phyloP scores from a whole-genome alignment of 2,797 vertebrate genomes.

The Aselliscus stoliczkanus region DNA sequence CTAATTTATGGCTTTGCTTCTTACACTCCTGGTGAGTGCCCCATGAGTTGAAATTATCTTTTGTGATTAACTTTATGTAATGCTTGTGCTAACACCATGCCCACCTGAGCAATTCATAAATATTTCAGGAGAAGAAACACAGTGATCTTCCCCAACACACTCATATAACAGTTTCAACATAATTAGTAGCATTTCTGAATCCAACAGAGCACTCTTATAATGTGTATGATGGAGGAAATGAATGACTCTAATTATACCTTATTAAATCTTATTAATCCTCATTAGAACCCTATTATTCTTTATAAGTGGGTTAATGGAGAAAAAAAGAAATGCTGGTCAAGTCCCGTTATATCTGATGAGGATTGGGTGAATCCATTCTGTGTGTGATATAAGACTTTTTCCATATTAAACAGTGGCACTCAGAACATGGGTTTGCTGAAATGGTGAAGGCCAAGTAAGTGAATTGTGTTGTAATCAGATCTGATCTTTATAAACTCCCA shows the following conservation, averaged over 20 bases:
- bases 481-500: background rate
- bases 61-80: conserved; percentile 25
- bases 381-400: background rate
- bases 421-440: background rate
- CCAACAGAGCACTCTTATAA: conserved; percentile 36
- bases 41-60: background rate
- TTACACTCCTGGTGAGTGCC: background rate
- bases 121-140: background rate
- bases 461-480: background rate
- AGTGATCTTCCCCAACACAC: conserved; percentile 7
- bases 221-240: conserved; percentile 54
- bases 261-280: conserved; percentile 71
- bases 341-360: background rate
- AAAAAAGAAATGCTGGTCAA: conserved; percentile 38
- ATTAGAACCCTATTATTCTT: conserved; percentile 69
- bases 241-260: conserved; percentile 70
- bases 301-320: conserved; percentile 53
- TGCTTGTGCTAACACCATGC: background rate
- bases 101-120: conserved; percentile 2
- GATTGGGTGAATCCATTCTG: background rate
- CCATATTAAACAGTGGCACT: background rate
- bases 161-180: conserved; percentile 36
- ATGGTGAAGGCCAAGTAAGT: background rate
- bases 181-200: conserved; percentile 62
- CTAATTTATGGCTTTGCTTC: background rate